Evolutionary conservation across 2,888 invertebrate species (phyloP), one percentile per base, ranked within the genome.

Genomic region (Agrotis segetum): DNA sequence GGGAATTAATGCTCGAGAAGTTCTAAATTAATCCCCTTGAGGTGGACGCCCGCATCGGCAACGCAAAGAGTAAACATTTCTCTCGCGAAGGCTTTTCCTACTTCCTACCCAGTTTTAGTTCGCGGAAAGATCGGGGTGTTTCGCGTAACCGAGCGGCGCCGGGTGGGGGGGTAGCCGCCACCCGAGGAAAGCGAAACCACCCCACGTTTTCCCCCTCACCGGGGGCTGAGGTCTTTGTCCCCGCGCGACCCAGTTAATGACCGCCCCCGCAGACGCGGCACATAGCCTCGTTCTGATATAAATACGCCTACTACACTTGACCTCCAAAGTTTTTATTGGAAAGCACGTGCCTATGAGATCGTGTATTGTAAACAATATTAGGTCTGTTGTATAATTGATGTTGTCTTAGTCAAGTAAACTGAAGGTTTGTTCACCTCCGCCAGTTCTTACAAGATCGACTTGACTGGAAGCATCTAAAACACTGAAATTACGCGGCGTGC

Each of bases 231-330:
- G 95, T 94, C 95, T 94, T 95, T 94, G 95, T 93, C 92, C 95
- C 95, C 92, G 89, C 90, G 90, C 95, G 95, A 96, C 96, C 96
- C 93, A 96, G 95, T 95, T 96, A 96, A 96, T 96, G 96, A 95
- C 95, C 95, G 94, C 94, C 95, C 85, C 93, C 92, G 92, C 91
- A 94, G 94, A 92, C 93, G 92, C 92, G 91, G 92, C 92, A 88
- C 90, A 92, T 93, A 94, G 94, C 93, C 95, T 94, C 94, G 95
- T 91, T 92, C 88, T 92, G 94, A 95, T 95, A 96, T 96, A 96
- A 95, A 96, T 95, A 95, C 95, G 94, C 95, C 95, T 94, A 95
- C 95, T 96, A 96, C 96, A 96, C 96, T 96, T 96, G 96, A 96
- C 96, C 96, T 96, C 95, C 92, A 96, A 96, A 95, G 94, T 95